Evolutionary conservation across 2,797 vertebrate genomes (phyloP), one percentile per base, ranked within the genome.

Genomic region (Sitta carolinensis): DNA sequence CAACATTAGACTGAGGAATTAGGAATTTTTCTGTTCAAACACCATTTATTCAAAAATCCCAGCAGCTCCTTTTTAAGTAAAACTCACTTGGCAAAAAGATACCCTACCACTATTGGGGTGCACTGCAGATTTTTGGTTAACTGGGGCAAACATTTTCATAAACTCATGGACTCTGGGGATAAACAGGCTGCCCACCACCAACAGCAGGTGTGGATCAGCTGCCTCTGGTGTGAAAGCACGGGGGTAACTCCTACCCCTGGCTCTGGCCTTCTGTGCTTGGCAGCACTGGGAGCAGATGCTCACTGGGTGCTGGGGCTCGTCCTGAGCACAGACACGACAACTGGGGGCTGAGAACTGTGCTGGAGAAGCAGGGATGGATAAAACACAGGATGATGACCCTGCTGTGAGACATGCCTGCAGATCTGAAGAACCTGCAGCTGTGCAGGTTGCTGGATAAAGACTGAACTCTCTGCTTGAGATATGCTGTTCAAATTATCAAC

Each of bases 301-400:
- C 59, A 16, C 7, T 0, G 0, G 6, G 52, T 3, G 10, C 62
- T 25, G 27, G n/a, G 57, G 67, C 47, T 50, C 17, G 5, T 82
- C n/a, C 25, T 1, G 7, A n/a, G 54, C 1, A 29, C n/a, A 76
- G 48, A n/a, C 40, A 25, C 0, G 0, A 58, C 50, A 54, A 0
- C 43, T 6, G 12, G 20, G 32, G 10, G 25, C 58, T 1, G 21
- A 85, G 83, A 50, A 27, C 48, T 8, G n/a, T 0, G 2, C 61
- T 51, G 79, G 48, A 67, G 68, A 64, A 73, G 48, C 0, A 1
- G 45, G 29, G 26, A 36, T 40, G 32, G 58, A 38, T 34, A 34
- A 87, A 85, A 66, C 9, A 29, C 64, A 59, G 52, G 45, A 47
- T 17, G 50, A 43, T 34, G 61, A 30, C 61, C 76, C 34, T 47